Evolutionary conservation across 1,140 invertebrate species (phyloP).

Genomic region (Sinella curviseta): DNA sequence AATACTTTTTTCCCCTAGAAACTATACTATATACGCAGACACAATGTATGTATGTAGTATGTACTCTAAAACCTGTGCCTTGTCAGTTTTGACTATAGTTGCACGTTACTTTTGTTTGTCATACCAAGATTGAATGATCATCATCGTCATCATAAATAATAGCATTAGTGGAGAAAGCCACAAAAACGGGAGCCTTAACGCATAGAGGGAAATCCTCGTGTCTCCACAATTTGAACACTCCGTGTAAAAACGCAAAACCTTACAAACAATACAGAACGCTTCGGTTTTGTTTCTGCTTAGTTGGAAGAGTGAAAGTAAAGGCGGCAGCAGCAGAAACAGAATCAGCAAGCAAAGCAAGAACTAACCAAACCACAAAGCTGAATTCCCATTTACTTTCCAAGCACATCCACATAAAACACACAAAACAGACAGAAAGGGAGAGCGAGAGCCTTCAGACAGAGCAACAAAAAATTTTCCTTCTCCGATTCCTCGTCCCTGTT

Average conservation of each 20-base stretch:
- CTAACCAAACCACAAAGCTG: neutral
- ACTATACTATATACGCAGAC: no score
- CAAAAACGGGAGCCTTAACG: neutral
- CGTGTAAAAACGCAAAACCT: neutral
- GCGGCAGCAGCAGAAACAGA: neutral
- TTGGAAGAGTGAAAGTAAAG: neutral
- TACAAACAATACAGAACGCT: neutral
- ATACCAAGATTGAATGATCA: neutral
- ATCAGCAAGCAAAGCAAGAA: constrained; percentile 3
- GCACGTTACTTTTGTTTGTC: neutral
- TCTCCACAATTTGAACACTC: neutral
- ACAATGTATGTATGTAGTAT: no score
- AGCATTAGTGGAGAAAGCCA: neutral
- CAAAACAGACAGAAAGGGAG: neutral
- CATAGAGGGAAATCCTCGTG: neutral
- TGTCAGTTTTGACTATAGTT: neutral
- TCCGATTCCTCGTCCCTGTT: neutral
- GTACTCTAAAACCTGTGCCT: neutral
- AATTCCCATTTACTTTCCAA: neutral
- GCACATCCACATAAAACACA: constrained; percentile 11
- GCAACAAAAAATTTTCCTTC: neutral
- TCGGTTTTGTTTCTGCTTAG: neutral
- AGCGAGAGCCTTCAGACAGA: neutral
- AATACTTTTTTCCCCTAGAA: no score
- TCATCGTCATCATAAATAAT: neutral